Base-by-base conservation (phyloP, 1,140 invertebrate species). In the Bombus vancouverensis region DNA sequence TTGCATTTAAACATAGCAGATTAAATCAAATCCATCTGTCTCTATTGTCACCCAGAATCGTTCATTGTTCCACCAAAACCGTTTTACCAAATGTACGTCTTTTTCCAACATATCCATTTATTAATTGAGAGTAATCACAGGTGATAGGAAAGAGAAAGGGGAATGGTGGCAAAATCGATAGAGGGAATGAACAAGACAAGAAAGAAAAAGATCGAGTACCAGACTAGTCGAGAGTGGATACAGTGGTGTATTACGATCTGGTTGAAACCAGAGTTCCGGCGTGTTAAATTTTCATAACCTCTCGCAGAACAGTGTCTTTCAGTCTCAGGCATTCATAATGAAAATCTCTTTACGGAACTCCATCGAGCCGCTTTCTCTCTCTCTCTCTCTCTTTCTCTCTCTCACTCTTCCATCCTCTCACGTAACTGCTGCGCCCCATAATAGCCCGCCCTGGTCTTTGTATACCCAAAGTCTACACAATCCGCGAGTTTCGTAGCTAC, bases 281-380 rank as follows among this genome's bases (percentile, higher is more conserved):
- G 86, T 88, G 87, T 92, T 93, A 92, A 92, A 92, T 91, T 92
- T 92, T 92, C 90, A 91, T 92, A 92, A 91, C 75, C 83, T 82
- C 62, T 83, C 76, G 72, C 86, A 90, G 88, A 91, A 87, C 85
- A 78, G 81, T 88, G 78, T 92, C 88, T 92, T 89, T 88, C 78
- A 85, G 68, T 68, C 53, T 80, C 76, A 66, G 81, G 83, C 85
- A 86, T 90, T 87, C 81, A 89, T 92, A 91, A 93, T 92, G 89
- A 88, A 92, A 92, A 86, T 87, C 86, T 87, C 87, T 90, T 91
- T 89, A 86, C 85, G 77, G 77, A 91, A 84, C 81, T 83, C 78
- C 85, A 82, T 81, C 87, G 83, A 34, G 22, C 42, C 75, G 62
- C 59, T 62, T 8, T 47, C 75, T 28, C 25, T 15, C 25, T n/a